Evolutionary conservation across 2,888 invertebrate species (phyloP).

Genomic region (Acanthoscelides obtectus): DNA sequence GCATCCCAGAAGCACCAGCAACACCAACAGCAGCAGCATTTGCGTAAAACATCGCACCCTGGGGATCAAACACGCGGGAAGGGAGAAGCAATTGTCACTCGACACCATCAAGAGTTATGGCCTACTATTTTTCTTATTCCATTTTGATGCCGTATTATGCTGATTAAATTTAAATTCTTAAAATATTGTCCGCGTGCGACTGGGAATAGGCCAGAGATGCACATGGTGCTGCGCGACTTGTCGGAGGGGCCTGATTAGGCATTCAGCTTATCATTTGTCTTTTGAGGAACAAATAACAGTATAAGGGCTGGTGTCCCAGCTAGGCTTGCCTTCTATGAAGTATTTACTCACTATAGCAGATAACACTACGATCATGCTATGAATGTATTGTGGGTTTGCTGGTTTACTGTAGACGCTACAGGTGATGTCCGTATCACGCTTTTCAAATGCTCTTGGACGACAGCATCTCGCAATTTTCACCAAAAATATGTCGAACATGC

Average conservation of each 20-base stretch:
- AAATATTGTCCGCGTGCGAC: conserved; percentile 22
- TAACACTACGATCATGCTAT: background rate
- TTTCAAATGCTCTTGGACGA: too few relatives aligned
- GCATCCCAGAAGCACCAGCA: background rate
- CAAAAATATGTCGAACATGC: too few relatives aligned
- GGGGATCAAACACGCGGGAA: conserved; percentile 12
- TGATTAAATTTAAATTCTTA: conserved; percentile 40
- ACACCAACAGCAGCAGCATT: background rate
- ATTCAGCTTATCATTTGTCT: background rate
- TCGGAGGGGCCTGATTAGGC: conserved; percentile 2
- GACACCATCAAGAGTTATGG: conserved; percentile 45
- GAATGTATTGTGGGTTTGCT: background rate
- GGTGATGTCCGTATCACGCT: too few relatives aligned
- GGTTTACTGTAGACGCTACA: too few relatives aligned
- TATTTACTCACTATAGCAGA: too few relatives aligned
- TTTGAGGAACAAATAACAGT: too few relatives aligned
- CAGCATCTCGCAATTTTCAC: too few relatives aligned
- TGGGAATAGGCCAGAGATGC: conserved; percentile 18
- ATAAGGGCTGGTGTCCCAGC: too few relatives aligned
- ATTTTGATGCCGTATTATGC: conserved; percentile 37
- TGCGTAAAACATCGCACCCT: background rate
- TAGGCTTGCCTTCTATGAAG: too few relatives aligned
- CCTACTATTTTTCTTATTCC: conserved; percentile 44
- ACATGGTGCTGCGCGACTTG: conserved; percentile 16
- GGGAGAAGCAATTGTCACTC: conserved; percentile 46